phyloP scores from a whole-genome alignment of 2,113 vertebrate species.

The Coptodon bakossiorum region DNA sequence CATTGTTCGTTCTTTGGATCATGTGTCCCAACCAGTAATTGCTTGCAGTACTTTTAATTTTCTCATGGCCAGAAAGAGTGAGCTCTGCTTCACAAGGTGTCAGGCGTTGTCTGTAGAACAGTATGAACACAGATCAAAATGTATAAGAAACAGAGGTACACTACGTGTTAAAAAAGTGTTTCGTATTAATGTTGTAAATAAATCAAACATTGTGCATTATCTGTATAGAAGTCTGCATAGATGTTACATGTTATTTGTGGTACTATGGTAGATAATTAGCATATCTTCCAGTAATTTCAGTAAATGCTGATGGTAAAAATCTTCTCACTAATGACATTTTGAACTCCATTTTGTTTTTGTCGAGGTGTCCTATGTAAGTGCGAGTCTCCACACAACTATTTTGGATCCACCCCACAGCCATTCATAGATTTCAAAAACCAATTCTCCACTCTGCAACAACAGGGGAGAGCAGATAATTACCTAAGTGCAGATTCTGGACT shows the following conservation, averaged over 20 bases:
- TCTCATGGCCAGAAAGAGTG: conserved; percentile 48
- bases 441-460: conserved; percentile 67
- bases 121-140: neutral
- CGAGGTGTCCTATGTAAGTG: neutral
- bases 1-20: conserved; percentile 52
- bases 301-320: neutral
- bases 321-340: neutral
- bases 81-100: conserved; percentile 76
- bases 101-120: conserved; percentile 69
- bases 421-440: conserved; percentile 65
- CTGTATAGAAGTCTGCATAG: neutral
- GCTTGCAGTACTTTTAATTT: conserved; percentile 42
- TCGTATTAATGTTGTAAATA: neutral
- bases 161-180: neutral
- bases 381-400: conserved; percentile 33
- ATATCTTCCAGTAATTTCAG: neutral
- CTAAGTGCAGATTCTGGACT: conserved; percentile 70
- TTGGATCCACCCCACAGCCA: conserved; percentile 34
- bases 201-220: neutral
- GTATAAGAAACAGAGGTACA: neutral
- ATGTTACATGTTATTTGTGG: neutral
- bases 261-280: neutral
- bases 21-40: conserved; percentile 53
- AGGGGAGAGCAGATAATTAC: conserved; percentile 73
- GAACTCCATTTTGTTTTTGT: conserved; percentile 14